Evolutionary conservation across 1,140 invertebrate genomes (phyloP), one percentile per base, ranked within the genome.

Genomic region (Drosophila pruinosa): DNA sequence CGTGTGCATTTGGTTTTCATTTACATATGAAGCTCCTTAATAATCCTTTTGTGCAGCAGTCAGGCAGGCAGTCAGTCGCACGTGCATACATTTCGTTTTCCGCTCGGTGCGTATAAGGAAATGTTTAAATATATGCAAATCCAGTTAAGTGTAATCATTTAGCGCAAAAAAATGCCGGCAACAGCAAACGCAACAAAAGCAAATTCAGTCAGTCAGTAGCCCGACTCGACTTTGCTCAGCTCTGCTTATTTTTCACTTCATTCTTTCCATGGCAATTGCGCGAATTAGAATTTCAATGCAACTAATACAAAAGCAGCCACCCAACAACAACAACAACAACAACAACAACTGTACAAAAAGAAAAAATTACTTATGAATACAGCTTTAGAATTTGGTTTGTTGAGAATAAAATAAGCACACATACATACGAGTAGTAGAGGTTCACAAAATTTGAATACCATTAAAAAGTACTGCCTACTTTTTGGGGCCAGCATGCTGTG

Each of bases 11-110:
- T 89, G 88, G 75, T 78, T 89, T 89, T 90, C 86, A 89, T 90
- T 89, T 89, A 89, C 86, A 89, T 89, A 89, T 89, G 88, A 89
- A 89, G 81, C 77, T 88, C 75, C 86, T 81, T 89, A 89, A 89
- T 89, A 89, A 89, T 89, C 86, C 80, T 85, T 86, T 85, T 85
- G 85, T 89, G 85, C 76, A 57, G 88, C 85, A 86, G 82, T 75
- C 52, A 63, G 36, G 45, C 52, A 43, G 56, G 58, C 38, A 48
- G 59, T 41, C 47, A 53, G 64, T 53, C 61, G 58, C 71, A 82
- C 78, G 82, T 86, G 81, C 81, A 86, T 78, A 85, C 81, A 85
- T 74, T 74, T 85, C 73, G 76, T 86, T 83, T 85, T 85, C 76
- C 81, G 81, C 65, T 70, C 57, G 21, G 57, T 86, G 81, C 83